These are phyloP conservation scores for Megaceryle torquata DNA, from an alignment of 2,113 vertebrate species.

Conservation along the genomic window DNA sequence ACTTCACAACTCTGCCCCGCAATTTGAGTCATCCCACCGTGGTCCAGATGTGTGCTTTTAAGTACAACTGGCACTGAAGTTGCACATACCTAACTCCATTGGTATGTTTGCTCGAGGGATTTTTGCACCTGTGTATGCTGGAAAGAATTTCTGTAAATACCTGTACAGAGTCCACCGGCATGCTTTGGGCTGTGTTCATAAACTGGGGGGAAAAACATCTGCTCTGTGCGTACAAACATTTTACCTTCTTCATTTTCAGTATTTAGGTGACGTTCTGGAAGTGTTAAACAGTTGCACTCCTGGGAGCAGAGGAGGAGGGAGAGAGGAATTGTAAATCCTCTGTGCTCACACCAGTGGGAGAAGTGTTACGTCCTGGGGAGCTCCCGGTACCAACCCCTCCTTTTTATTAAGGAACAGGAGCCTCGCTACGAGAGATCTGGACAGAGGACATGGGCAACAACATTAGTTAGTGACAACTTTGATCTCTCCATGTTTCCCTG, in stretches of 20 bases:
- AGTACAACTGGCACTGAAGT: constrained; percentile 43
- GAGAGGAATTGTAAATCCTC: neutral
- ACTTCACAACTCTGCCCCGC: neutral
- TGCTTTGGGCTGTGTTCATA: neutral
- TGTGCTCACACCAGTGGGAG: neutral
- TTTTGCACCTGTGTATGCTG: constrained; percentile 69
- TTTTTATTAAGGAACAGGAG: neutral
- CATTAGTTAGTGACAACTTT: neutral
- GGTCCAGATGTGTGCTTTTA: constrained; percentile 68
- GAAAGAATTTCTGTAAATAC: constrained; percentile 57
- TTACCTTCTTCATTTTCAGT: neutral
- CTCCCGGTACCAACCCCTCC: neutral
- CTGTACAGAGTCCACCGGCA: constrained; percentile 35
- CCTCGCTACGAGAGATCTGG: neutral
- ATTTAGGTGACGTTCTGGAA: neutral
- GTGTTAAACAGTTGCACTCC: neutral
- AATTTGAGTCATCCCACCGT: neutral
- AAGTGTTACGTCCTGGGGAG: neutral
- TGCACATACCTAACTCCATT: constrained; percentile 52
- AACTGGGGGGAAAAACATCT: neutral
- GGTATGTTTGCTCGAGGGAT: constrained; percentile 62
- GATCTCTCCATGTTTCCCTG: neutral
- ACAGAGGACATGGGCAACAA: neutral
- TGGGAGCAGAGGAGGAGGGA: neutral
- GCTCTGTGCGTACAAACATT: neutral